Base-by-base conservation (phyloP, 2,113 vertebrate genomes). In the Lipophrys pholis region DNA sequence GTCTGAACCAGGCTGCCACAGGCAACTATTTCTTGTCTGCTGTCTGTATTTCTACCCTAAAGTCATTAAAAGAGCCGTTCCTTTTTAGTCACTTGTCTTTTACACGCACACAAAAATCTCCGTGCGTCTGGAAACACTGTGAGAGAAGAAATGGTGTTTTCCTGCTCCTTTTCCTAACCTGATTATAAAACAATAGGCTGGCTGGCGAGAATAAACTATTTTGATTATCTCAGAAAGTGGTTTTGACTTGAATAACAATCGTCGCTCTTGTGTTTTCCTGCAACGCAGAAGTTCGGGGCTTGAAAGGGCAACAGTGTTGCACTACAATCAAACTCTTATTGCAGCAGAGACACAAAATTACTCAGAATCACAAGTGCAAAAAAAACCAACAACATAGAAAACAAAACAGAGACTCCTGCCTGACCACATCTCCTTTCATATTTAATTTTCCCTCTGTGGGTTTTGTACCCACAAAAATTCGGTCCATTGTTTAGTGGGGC, bases 321-420 rank as follows among this genome's bases (percentile, higher is more conserved):
- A 42, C 53, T 41, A 39, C 39, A 72, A 46, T 71, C 55, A 35
- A 17, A 17, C 16, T 46, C 9, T 60, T 35, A 45, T 42, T 62
- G 30, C 55, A 60, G 52, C 17, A 59, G 52, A 60, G 60, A 8
- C 54, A 66, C 42, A 7, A 46, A 52, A 62, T 48, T 6, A 65
- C 59, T 2, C 62, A 62, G 40, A 79, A 39, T 52, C 16, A 16
- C 41, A 51, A 41, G 49, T 43, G 46, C 39, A 59, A 4, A n/a
- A 56, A 38, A 15, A 57, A 30, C 21, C 21, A 2, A 2, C 21
- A 30, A 30, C 4, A 4, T 30, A 30, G 21, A 46, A 42, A 38
- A 49, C 50, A 42, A 30, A 55, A 38, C 64, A 9, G 0, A 62
- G 42, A 55, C 43, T 30, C 30, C 50, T 46, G 35, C 14, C 3